A percentile compares a stretch with the other conserved stretches of the same genome.
These are phyloP conservation scores for Cardinalis cardinalis DNA, from an alignment of 2,113 vertebrate species.

Conservation along the genomic window DNA sequence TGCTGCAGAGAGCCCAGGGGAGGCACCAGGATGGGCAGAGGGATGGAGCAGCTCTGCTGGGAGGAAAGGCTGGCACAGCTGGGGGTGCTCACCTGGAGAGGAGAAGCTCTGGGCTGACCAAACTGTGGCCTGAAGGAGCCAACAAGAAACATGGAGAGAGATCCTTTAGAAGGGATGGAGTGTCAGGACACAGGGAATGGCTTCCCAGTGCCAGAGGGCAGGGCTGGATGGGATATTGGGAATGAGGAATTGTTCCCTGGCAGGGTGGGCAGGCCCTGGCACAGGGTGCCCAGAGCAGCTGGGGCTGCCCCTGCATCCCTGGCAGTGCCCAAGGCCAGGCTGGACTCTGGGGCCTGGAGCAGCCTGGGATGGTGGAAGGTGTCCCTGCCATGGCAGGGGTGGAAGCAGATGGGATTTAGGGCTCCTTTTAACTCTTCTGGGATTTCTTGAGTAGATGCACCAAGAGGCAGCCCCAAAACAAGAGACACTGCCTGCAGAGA, in stretches of 20 bases:
- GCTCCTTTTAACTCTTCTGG: not conserved
- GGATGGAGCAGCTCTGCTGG: no score
- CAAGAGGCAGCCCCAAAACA: not conserved
- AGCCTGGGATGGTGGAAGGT: not conserved
- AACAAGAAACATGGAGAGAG: no score
- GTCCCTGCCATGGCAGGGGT: not conserved
- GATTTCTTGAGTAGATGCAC: not conserved
- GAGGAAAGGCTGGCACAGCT: not conserved
- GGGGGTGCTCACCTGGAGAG: not conserved
- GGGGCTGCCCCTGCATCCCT: not conserved
- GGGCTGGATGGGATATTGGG: rapidly evolving
- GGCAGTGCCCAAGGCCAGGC: not conserved
- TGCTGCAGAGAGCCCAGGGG: not conserved
- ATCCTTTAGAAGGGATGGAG: no score
- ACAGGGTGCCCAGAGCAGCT: not conserved
- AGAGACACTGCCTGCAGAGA: not conserved
- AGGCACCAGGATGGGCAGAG: not conserved
- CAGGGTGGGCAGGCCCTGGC: not conserved
- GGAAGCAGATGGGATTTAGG: rapidly evolving
- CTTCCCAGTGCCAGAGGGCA: rapidly evolving
- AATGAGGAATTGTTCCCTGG: not conserved
- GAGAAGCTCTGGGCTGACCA: no score
- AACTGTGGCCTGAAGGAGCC: no score
- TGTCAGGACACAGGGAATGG: not conserved
- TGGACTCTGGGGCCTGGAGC: not conserved